These are phyloP conservation scores for Avahi laniger DNA, from an alignment of 2,797 vertebrate genomes.

Conservation along the genomic window DNA sequence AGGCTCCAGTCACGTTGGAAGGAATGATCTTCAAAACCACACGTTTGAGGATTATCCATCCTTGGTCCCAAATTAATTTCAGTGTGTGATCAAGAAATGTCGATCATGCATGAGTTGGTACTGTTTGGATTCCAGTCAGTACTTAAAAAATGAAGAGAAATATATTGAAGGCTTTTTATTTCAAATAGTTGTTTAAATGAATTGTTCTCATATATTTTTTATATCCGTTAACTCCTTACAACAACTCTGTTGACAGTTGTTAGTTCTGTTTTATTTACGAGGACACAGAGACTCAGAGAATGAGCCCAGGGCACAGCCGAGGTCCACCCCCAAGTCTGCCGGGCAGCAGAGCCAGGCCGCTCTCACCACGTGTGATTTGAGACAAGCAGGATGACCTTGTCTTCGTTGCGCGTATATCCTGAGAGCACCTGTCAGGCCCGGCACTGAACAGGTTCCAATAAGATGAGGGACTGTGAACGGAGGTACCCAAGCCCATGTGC, in stretches of 20 bases:
- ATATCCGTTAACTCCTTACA: neutral
- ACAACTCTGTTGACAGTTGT: neutral
- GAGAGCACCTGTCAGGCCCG: neutral
- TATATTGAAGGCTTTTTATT: neutral
- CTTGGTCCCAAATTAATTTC: neutral
- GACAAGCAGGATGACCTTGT: neutral
- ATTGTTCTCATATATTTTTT: neutral
- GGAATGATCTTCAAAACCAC: neutral
- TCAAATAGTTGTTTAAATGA: neutral
- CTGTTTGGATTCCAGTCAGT: neutral
- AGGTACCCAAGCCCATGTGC: neutral
- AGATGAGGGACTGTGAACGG: neutral
- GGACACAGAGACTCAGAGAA: neutral
- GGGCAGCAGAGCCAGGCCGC: neutral
- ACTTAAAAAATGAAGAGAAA: neutral
- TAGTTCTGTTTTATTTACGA: neutral
- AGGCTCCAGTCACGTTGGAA: accelerated
- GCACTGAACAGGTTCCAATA: neutral
- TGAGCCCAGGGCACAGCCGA: neutral
- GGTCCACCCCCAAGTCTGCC: accelerated
- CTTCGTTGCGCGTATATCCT: neutral
- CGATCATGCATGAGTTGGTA: neutral
- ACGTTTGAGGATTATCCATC: neutral
- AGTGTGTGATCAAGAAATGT: neutral
- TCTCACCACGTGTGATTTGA: neutral